Evolutionary conservation across 2,113 vertebrate genomes (phyloP), one percentile per base, ranked within the genome.

Genomic region (Notarius quadriscutis): DNA sequence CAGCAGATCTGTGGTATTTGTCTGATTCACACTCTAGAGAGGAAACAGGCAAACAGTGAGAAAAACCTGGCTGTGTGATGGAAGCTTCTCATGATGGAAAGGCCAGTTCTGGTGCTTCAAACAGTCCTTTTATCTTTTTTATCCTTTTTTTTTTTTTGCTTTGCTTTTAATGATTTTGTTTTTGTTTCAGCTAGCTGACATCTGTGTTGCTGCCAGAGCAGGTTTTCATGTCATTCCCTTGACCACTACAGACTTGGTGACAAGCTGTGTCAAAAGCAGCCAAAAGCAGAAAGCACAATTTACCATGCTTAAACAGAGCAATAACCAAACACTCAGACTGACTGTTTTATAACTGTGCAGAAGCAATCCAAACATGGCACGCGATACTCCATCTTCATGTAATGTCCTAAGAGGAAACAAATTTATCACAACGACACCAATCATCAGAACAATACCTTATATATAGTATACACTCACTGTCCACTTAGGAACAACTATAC

Each of bases 161-260:
- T 88, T 87, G 71, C 80, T 85, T 78, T 48, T 84, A 86, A 88
- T 85, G 53, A 79, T 87, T 88, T 86, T 87, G 65, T 87, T 87
- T 89, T 87, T 87, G 63, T 89, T 88, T 89, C 79, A 65, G 58
- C 58, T 69, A 81, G 86, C 74, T 71, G 81, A 84, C 65, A 77
- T 27, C 77, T n/a, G 34, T 85, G 74, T 60, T 79, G 69, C 30
- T 78, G 55, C 57, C 67, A 84, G 82, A 50, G 67, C 41, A 51
- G 63, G 65, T 41, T 77, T 62, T 84, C 53, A 55, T 86, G 51
- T 80, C 51, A 88, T 84, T 85, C 69, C 72, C 78, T 83, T 89
- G 83, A 90, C 87, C 84, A 81, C 79, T 86, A 71, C 67, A 75
- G 74, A 83, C 50, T 77, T 20, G 48, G 48, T 55, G 81, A 86